phyloP scores from a whole-genome alignment of 2,888 invertebrate species.

The Anticlea derivata region DNA sequence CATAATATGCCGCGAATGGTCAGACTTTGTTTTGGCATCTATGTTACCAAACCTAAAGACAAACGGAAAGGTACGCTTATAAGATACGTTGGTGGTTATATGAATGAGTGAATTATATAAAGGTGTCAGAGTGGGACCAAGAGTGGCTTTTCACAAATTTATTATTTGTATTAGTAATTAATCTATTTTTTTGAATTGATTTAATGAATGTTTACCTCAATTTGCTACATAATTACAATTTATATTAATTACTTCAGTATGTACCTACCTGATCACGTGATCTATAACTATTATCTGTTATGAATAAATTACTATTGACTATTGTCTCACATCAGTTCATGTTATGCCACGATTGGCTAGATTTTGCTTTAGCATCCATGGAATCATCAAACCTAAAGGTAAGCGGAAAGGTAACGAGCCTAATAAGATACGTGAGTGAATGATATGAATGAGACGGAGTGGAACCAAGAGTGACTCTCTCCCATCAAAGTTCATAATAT shows the following conservation, averaged over 20 bases:
- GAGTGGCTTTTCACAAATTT: slow-evolving; percentile 91
- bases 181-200: too few relatives aligned
- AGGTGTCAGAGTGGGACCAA: slow-evolving; percentile 89
- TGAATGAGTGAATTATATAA: neutral
- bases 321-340: slow-evolving; percentile 89
- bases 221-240: too few relatives aligned
- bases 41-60: slow-evolving; percentile 88
- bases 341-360: slow-evolving; percentile 95
- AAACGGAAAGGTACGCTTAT: slow-evolving; percentile 88
- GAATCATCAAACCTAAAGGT: slow-evolving; percentile 87
- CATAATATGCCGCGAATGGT: slow-evolving; percentile 95
- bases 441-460: too few relatives aligned
- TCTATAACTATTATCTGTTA: too few relatives aligned
- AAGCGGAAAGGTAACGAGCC: slow-evolving; percentile 89
- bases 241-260: too few relatives aligned
- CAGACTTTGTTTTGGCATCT: slow-evolving; percentile 93
- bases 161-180: too few relatives aligned
- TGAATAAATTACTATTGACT: too few relatives aligned
- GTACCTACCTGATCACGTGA: too few relatives aligned
- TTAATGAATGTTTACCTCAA: too few relatives aligned
- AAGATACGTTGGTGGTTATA: slow-evolving; percentile 61
- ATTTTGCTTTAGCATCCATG: slow-evolving; percentile 94
- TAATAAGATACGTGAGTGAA: slow-evolving; percentile 60
- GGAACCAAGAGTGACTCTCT: slow-evolving; percentile 89
- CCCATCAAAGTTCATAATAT: slow-evolving; percentile 92